Evolutionary conservation across 2,888 invertebrate genomes (phyloP).

Genomic region (Danaus chrysippus): DNA sequence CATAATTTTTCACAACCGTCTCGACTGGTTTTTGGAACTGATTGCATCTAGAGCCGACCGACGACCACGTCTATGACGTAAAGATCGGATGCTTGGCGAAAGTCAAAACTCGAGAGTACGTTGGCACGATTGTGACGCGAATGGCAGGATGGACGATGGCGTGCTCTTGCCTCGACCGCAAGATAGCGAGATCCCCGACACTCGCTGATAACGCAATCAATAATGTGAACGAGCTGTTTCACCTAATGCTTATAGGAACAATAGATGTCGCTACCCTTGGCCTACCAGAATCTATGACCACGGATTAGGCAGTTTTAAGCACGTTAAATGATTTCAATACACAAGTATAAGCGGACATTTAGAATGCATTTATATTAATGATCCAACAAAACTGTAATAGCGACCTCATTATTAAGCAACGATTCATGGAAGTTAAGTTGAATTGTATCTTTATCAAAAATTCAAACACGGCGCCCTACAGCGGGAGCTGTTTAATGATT

Average conservation of each 20-base stretch:
- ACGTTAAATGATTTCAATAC: neutral
- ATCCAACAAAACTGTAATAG: conserved; percentile 35
- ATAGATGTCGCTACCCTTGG: conserved; percentile 27
- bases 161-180: conserved; percentile 50
- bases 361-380: neutral
- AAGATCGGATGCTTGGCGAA: conserved; percentile 63
- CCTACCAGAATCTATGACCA: neutral
- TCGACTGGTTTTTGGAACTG: conserved; percentile 65
- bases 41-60: conserved; percentile 50
- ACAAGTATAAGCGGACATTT: neutral
- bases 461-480: conserved; percentile 32
- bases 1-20: conserved; percentile 48
- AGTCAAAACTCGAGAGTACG: conserved; percentile 72
- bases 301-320: no score
- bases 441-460: conserved; percentile 39
- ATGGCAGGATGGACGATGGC: conserved; percentile 66
- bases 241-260: conserved; percentile 37
- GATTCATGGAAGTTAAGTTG: conserved; percentile 46
- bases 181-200: conserved; percentile 69
- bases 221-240: conserved; percentile 44
- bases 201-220: conserved; percentile 62
- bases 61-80: conserved; percentile 46
- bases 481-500: conserved; percentile 29
- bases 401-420: conserved; percentile 45
- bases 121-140: conserved; percentile 67